phyloP scores from a whole-genome alignment of 2,113 vertebrate species.

The Mus spicilegus region DNA sequence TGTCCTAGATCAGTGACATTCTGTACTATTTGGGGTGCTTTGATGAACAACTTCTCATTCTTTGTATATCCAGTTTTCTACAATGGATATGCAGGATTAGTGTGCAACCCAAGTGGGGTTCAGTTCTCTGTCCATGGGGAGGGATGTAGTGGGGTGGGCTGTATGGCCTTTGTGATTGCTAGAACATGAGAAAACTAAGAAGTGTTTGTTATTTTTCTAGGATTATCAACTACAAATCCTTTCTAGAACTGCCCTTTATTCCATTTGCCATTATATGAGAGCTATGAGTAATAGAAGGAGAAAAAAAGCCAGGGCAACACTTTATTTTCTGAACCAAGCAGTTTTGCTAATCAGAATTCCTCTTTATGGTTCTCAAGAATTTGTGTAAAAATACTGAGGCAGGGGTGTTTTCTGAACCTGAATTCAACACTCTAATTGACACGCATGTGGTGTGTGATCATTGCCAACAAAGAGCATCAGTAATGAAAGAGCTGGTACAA shows the following conservation, averaged over 20 bases:
- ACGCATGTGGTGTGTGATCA: rapidly evolving
- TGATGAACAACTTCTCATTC: not conserved
- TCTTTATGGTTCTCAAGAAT: too few species aligned
- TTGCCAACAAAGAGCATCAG: rapidly evolving
- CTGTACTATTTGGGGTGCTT: not conserved
- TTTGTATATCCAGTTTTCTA: not conserved
- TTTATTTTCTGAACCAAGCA: not conserved
- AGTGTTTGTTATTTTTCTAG: too few species aligned
- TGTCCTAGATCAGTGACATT: not conserved
- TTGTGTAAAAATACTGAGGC: not conserved
- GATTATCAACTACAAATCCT: not conserved
- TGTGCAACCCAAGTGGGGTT: too few species aligned
- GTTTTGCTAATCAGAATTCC: not conserved
- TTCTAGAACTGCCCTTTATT: not conserved
- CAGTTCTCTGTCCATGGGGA: not conserved
- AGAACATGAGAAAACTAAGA: not conserved
- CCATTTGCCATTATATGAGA: too few species aligned
- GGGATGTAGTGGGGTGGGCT: too few species aligned
- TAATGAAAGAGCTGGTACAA: not conserved
- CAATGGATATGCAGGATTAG: not conserved
- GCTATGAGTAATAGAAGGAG: too few species aligned
- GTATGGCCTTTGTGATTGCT: not conserved
- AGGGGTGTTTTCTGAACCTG: not conserved
- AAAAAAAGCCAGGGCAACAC: not conserved
- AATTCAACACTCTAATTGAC: not conserved